Percentiles rank a stretch among this genome's conserved stretches.
Evolutionary conservation across 2,113 vertebrate genomes (phyloP).

Genomic region (Elachura formosa): DNA sequence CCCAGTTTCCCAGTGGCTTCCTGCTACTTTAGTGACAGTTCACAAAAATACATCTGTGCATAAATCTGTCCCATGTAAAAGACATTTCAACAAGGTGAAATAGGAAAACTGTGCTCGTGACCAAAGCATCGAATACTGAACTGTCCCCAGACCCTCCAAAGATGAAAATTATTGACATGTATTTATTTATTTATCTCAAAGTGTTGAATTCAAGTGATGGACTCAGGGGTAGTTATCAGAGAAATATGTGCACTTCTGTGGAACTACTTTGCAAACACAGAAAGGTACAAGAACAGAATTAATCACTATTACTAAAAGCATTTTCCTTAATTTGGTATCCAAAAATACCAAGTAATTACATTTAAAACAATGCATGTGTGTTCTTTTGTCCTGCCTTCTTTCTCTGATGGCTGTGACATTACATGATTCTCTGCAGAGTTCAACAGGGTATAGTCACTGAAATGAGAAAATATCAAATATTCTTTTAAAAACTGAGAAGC

Average conservation of each 20-base stretch:
- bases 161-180: not conserved
- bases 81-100: not conserved
- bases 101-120: not conserved
- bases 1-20: not conserved
- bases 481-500: not conserved
- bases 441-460: not conserved
- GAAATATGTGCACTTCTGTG: not conserved
- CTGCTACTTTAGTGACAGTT: not conserved
- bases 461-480: not conserved
- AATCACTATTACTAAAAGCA: not conserved
- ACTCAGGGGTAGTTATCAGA: not conserved
- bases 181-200: not conserved
- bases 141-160: not conserved
- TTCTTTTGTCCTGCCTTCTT: not conserved
- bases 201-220: not conserved
- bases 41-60: not conserved
- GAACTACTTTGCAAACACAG: not conserved
- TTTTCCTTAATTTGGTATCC: not conserved
- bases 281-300: not conserved
- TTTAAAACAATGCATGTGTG: not conserved
- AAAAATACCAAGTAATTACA: not conserved
- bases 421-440: not conserved
- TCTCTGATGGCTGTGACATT: not conserved
- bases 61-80: not conserved
- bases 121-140: not conserved